Conservation (phyloP, 2,888 invertebrate genomes). For the Stegophylla sp. region DNA sequence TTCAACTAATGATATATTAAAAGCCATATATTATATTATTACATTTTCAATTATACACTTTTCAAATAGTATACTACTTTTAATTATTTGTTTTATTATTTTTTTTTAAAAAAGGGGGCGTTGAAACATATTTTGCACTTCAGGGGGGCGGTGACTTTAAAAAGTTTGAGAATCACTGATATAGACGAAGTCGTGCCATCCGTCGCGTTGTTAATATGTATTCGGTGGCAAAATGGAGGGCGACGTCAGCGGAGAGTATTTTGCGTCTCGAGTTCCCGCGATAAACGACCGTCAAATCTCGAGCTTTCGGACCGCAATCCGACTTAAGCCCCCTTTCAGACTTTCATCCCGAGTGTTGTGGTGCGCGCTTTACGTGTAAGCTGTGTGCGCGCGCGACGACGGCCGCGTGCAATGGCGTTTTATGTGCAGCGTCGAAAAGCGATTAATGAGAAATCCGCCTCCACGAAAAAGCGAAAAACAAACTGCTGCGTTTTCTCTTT, state of each 20-base stretch:
- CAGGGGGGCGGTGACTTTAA: too few species aligned
- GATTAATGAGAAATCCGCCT: neutral
- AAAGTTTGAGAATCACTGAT: too few species aligned
- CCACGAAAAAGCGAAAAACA: too few species aligned
- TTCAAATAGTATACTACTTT: too few species aligned
- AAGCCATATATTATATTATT: too few species aligned
- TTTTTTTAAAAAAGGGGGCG: too few species aligned
- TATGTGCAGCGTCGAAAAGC: neutral
- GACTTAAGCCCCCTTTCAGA: neutral
- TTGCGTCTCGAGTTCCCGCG: conserved; percentile 7
- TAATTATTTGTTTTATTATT: too few species aligned
- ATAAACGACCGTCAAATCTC: neutral
- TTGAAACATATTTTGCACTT: too few species aligned
- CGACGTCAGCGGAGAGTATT: neutral
- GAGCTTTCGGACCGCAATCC: neutral
- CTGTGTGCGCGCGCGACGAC: neutral
- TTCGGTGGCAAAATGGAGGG: neutral
- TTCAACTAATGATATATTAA: too few species aligned
- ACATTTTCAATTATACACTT: too few species aligned
- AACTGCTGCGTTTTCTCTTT: too few species aligned
- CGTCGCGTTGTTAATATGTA: neutral
- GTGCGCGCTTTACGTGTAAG: neutral
- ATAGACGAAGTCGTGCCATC: too few species aligned
- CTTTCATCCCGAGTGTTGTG: neutral
- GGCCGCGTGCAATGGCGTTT: neutral